Percentiles rank a stretch among this genome's conserved stretches.
These are phyloP conservation scores for Laterallus jamaicensis DNA, from an alignment of 2,113 vertebrate species.

Conservation along the genomic window DNA sequence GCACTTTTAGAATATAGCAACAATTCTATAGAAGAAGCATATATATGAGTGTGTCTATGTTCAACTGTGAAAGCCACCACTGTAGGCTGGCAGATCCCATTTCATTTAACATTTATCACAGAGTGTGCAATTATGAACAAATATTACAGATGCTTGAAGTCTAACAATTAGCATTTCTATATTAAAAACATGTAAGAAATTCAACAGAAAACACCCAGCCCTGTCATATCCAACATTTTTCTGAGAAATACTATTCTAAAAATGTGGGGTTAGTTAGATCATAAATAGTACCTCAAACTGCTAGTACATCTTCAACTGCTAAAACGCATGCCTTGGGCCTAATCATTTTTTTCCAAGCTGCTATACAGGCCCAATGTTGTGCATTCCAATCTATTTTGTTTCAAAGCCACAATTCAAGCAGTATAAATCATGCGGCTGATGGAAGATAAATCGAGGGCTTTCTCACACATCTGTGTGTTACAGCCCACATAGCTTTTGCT, in stretches of 20 bases:
- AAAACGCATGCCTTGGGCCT: background rate
- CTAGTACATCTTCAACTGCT: background rate
- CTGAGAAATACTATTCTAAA: background rate
- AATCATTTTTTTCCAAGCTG: background rate
- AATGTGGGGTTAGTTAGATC: background rate
- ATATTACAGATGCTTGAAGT: background rate
- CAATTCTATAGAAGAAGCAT: background rate
- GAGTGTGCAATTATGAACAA: background rate
- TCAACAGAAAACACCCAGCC: background rate
- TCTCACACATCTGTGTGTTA: background rate
- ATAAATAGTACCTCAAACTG: background rate
- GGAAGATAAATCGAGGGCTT: background rate
- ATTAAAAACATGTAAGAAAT: background rate
- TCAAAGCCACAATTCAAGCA: background rate
- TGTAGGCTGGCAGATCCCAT: background rate
- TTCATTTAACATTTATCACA: background rate
- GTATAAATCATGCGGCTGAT: background rate
- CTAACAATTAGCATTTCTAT: background rate
- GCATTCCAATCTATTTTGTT: background rate
- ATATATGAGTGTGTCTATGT: too few relatives aligned
- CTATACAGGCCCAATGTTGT: background rate
- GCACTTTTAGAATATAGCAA: background rate
- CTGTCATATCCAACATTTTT: background rate
- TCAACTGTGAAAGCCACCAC: background rate
- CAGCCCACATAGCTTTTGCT: background rate